Percentiles rank a stretch among this genome's conserved stretches.
phyloP scores from a whole-genome alignment of 2,113 vertebrate species.

The Rhineura floridana region DNA sequence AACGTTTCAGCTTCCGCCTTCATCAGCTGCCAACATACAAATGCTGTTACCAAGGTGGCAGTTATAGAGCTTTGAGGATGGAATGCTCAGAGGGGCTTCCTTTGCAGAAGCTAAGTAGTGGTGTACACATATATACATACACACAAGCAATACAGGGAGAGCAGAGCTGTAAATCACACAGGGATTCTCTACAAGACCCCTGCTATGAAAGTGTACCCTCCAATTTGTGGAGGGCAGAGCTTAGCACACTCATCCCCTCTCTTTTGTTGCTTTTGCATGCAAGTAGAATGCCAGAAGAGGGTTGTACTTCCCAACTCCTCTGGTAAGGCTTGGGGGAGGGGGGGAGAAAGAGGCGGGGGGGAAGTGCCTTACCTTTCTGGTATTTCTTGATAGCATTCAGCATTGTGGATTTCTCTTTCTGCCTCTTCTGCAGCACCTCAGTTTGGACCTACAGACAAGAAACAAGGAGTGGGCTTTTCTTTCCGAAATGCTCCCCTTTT shows the following conservation, averaged over 20 bases:
- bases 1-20: no score
- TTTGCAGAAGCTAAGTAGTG: no score
- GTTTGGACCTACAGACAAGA: slow-evolving; percentile 86
- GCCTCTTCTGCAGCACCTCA: slow-evolving; percentile 94
- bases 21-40: no score
- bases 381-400: slow-evolving; percentile 95
- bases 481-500: neutral
- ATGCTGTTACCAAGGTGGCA: no score
- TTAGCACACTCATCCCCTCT: neutral
- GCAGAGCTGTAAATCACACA: neutral
- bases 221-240: neutral
- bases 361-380: slow-evolving; percentile 87
- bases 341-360: no score
- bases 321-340: neutral
- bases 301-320: neutral
- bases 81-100: no score
- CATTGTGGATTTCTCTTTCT: slow-evolving; percentile 94
- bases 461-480: slow-evolving; percentile 24
- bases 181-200: neutral
- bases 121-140: no score
- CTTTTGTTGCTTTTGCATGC: neutral
- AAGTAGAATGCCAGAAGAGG: neutral
- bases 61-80: no score
- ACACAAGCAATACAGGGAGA: neutral
- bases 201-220: neutral